These are phyloP conservation scores for Melanostigma gelatinosum DNA, from an alignment of 2,113 vertebrate species.

Conservation along the genomic window DNA sequence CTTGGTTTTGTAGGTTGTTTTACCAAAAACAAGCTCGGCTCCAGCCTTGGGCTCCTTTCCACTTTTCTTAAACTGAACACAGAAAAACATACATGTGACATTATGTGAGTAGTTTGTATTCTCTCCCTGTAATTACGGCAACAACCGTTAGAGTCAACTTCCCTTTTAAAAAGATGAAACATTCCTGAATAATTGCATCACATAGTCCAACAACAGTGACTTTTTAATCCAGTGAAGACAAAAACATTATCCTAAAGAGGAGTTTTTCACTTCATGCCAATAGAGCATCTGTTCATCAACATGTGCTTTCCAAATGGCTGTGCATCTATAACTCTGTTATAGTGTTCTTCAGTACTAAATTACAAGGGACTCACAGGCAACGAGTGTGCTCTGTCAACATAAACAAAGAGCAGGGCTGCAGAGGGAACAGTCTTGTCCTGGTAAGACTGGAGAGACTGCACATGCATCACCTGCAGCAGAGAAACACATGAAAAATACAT, in stretches of 20 bases:
- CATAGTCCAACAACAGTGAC: background rate
- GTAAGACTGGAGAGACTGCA: constrained; percentile 84
- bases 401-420: constrained; percentile 87
- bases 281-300: background rate
- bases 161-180: background rate
- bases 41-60: constrained; percentile 85
- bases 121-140: background rate
- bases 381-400: constrained; percentile 85
- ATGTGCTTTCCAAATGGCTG: background rate
- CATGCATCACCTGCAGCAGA: constrained; percentile 82
- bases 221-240: background rate
- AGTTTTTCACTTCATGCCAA: background rate
- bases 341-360: constrained; percentile 19
- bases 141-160: background rate
- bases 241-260: background rate
- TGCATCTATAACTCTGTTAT: background rate
- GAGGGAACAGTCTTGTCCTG: constrained; percentile 85
- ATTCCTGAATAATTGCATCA: background rate
- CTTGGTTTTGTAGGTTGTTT: constrained; percentile 85
- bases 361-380: constrained; percentile 84
- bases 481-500: constrained; percentile 36
- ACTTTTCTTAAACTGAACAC: constrained; percentile 85
- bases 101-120: constrained; percentile 10
- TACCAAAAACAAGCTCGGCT: constrained; percentile 79
- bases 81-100: constrained; percentile 18